A percentile compares a stretch with the other conserved stretches of the same genome.
Evolutionary conservation across 2,113 vertebrate genomes (phyloP).

Genomic region (Oreocharis arfaki): DNA sequence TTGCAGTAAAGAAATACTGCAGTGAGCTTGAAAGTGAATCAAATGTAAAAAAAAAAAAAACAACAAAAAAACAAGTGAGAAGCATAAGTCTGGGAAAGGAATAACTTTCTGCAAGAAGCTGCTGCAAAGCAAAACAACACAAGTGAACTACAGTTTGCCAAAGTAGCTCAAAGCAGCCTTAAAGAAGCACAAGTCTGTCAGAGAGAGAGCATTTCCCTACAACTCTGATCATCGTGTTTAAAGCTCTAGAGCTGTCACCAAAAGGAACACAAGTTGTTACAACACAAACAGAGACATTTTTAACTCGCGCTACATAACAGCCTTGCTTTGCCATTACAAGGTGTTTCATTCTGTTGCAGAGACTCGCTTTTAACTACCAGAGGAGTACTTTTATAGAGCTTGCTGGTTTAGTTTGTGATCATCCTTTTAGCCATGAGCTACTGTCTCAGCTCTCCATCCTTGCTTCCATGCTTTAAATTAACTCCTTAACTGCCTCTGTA

Average conservation of each 20-base stretch:
- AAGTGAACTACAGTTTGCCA: not conserved
- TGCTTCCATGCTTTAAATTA: not conserved
- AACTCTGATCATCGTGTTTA: not conserved
- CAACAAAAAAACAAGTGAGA: not conserved
- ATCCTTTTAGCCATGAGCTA: not conserved
- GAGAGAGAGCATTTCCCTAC: not conserved
- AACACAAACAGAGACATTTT: not conserved
- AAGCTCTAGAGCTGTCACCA: not conserved
- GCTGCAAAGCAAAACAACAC: not conserved
- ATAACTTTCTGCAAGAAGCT: not conserved
- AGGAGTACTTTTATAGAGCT: not conserved
- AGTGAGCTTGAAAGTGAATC: not conserved
- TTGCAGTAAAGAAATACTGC: not conserved
- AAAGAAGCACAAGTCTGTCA: not conserved
- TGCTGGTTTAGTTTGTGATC: not conserved
- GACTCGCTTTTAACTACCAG: not conserved
- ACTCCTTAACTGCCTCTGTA: not conserved
- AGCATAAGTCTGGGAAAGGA: not conserved
- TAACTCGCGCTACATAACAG: not conserved
- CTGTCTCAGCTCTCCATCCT: not conserved
- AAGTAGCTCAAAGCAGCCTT: not conserved
- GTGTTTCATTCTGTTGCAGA: not conserved
- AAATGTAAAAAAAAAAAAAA: not conserved
- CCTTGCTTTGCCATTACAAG: not conserved
- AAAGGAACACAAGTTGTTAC: not conserved